These are phyloP conservation scores for Spodoptera exigua DNA, from an alignment of 2,888 invertebrate genomes.

Conservation along the genomic window DNA sequence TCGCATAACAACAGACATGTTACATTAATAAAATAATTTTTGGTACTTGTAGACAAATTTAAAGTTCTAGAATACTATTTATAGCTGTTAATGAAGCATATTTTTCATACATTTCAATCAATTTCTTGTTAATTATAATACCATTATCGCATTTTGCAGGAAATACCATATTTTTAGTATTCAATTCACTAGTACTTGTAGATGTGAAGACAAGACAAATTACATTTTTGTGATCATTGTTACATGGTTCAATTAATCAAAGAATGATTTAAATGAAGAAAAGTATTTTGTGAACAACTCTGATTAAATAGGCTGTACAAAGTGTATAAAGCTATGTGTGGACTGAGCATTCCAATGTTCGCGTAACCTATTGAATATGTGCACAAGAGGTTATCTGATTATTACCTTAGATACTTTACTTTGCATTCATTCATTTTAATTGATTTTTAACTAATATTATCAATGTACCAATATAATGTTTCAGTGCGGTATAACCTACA, in stretches of 20 bases:
- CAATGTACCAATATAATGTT: too few relatives aligned
- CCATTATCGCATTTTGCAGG: neutral
- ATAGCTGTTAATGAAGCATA: slow-evolving; percentile 30
- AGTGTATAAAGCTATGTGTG: slow-evolving; percentile 2
- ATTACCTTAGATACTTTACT: too few relatives aligned
- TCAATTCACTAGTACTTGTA: slow-evolving; percentile 15
- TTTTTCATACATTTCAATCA: slow-evolving; percentile 24
- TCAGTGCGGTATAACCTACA: too few relatives aligned
- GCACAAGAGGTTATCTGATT: too few relatives aligned
- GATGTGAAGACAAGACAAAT: slow-evolving; percentile 18
- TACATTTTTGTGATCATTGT: slow-evolving; percentile 14
- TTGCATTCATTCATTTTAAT: too few relatives aligned
- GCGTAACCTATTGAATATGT: too few relatives aligned
- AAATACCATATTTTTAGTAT: slow-evolving; percentile 20
- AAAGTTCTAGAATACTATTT: slow-evolving; percentile 22
- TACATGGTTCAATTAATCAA: slow-evolving; percentile 2
- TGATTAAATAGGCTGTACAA: slow-evolving; percentile 9
- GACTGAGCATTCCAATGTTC: too few relatives aligned
- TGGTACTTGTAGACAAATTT: slow-evolving; percentile 30
- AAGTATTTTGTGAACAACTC: slow-evolving; percentile 8
- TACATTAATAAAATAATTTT: slow-evolving; percentile 15
- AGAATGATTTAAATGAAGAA: slow-evolving; percentile 3
- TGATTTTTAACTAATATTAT: too few relatives aligned
- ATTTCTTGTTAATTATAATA: slow-evolving; percentile 11
- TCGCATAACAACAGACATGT: slow-evolving; percentile 22